phyloP scores from a whole-genome alignment of 2,113 vertebrate genomes.

The Cyprinus carpio region DNA sequence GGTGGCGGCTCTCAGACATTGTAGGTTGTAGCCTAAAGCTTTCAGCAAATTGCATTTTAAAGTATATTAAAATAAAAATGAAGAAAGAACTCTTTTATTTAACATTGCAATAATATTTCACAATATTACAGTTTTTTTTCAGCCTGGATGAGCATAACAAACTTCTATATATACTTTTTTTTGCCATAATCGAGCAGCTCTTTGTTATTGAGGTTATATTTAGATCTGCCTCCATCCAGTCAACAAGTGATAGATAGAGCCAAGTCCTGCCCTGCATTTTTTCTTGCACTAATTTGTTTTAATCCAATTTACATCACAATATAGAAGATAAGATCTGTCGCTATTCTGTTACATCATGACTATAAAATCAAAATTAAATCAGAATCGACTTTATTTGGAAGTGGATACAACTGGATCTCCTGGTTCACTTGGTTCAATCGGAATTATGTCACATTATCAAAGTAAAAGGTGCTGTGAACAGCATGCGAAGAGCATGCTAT shows the following conservation, averaged over 20 bases:
- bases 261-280: neutral
- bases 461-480: neutral
- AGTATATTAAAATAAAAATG: too few species aligned
- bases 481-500: neutral
- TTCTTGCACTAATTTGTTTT: neutral
- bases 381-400: neutral
- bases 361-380: neutral
- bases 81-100: too few species aligned
- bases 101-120: too few species aligned
- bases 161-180: too few species aligned
- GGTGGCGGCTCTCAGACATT: too few species aligned
- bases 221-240: neutral
- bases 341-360: neutral
- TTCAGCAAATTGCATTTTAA: too few species aligned
- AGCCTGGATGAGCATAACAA: too few species aligned
- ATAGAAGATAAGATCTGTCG: neutral
- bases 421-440: neutral
- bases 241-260: neutral
- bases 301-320: neutral
- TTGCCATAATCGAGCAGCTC: too few species aligned
- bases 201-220: neutral
- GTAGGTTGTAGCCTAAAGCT: too few species aligned
- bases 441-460: neutral
- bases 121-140: too few species aligned
- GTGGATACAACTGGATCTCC: neutral